Conservation (phyloP, 1,140 invertebrate genomes). For the Drosophila kepulauana region DNA sequence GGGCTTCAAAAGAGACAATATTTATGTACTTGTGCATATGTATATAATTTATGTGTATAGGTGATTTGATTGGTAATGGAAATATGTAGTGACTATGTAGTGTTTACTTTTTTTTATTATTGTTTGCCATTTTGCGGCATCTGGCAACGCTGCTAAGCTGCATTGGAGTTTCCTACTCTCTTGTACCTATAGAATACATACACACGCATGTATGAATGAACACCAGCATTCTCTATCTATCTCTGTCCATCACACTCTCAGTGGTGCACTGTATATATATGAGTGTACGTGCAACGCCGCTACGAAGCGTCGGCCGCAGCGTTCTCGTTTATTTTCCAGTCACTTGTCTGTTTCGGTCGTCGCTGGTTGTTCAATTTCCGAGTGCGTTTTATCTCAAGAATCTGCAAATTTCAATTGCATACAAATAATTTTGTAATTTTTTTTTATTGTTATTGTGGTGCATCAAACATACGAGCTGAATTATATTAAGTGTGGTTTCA, state of each 20-base stretch:
- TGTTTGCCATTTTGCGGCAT: conserved; percentile 22
- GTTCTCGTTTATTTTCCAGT: conserved; percentile 47
- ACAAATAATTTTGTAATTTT: conserved; percentile 22
- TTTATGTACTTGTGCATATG: too few species aligned
- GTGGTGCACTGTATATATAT: conserved; percentile 24
- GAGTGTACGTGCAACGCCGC: conserved; percentile 37
- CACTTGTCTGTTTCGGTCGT: conserved; percentile 42
- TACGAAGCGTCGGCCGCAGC: conserved; percentile 25
- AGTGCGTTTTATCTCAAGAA: conserved; percentile 13
- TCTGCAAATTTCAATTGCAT: conserved; percentile 11
- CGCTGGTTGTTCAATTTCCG: conserved; percentile 35
- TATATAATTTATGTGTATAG: not conserved
- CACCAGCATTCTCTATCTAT: conserved; percentile 29
- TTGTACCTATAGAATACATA: conserved; percentile 4
- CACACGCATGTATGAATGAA: conserved; percentile 12
- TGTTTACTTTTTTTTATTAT: conserved; percentile 9
- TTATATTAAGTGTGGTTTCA: not conserved
- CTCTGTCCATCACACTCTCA: conserved; percentile 28
- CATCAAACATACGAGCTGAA: too few species aligned
- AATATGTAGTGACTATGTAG: not conserved
- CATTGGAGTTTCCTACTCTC: conserved; percentile 43
- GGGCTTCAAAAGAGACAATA: not conserved
- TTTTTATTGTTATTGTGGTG: conserved; percentile 6
- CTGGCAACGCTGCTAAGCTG: conserved; percentile 44
- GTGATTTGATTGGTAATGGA: not conserved